Conservation (phyloP, 2,888 invertebrate species). For the Neria commutata region DNA sequence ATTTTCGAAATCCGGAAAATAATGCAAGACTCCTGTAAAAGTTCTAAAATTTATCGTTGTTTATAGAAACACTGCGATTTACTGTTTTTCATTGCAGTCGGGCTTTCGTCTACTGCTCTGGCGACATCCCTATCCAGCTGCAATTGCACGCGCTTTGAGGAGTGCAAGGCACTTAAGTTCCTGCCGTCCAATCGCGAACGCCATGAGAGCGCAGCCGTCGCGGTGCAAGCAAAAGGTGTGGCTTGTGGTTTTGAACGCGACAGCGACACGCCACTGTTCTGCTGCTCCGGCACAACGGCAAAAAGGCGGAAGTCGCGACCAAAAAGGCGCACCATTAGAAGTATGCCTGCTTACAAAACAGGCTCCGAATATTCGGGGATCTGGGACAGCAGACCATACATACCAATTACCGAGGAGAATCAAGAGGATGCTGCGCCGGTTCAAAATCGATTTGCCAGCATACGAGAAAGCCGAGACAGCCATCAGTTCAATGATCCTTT, state of each 20-base stretch:
- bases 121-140: too few species aligned
- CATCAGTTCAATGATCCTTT: not conserved
- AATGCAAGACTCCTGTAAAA: too few species aligned
- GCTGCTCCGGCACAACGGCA: conserved; percentile 40
- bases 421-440: not conserved
- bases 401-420: too few species aligned
- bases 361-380: conserved; percentile 43
- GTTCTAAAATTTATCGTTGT: too few species aligned
- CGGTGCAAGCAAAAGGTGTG: conserved; percentile 41
- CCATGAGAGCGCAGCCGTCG: conserved; percentile 39
- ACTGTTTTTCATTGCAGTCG: too few species aligned
- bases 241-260: conserved; percentile 48
- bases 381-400: conserved; percentile 41
- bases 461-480: not conserved
- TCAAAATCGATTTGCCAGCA: not conserved
- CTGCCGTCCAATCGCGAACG: conserved; percentile 38
- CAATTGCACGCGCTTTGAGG: conserved; percentile 50
- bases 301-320: not conserved
- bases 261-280: conserved; percentile 41
- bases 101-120: too few species aligned
- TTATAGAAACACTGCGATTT: too few species aligned
- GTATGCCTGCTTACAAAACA: too few species aligned
- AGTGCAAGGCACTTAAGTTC: conserved; percentile 45
- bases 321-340: not conserved
- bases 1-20: too few species aligned